Base-by-base conservation (phyloP, 2,888 invertebrate species). In the Volucella bombylans region DNA sequence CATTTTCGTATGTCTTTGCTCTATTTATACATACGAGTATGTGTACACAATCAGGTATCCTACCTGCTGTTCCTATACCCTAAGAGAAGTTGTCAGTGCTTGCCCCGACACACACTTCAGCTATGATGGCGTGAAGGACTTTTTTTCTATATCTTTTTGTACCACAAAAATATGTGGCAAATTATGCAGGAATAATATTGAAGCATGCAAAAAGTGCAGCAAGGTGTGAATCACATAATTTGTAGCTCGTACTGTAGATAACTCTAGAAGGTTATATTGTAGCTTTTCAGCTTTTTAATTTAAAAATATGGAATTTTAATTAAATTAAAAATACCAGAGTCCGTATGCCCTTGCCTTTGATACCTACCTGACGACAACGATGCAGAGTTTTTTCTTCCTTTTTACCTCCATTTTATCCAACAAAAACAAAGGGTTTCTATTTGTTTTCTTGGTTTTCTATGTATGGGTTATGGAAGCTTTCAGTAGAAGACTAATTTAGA, bases 121-220 rank as follows among this genome's bases (percentile, higher is more conserved):
- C 31, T 10, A 12, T 39, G 41, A 39, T 52, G 69, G 23, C 11
- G 43, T 49, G 14, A 38, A 18, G 12, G 14, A 14, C 18, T 14
- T 38, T 18, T 39, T 47, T 9, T n/a, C 8, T 47, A 55, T 47
- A 31, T 49, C 10, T 31, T 39, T 45, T 12, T 12, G 12, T 50
- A 10, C 0, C 23, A 41, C 23, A 15, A 41, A 39, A 15, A 23
- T 57, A 41, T 54, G 77, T 49, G 41, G 57, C 41, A 54, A 72
- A 67, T 72, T 79, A 79, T 79, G 65, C 72, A 57, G 52, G 79
- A 67, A 72, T 61, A 71, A 79, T 61, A 79, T 72, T 79, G 79
- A 61, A 59, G 65, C 55, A 71, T 64, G 47, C 55, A 57, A 78
- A 74, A 71, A 65, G 49, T 55, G 72, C 43, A 61, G 52, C 59